Evolutionary conservation across 2,113 vertebrate genomes (phyloP).

Genomic region (Xiphorhynchus elegans): DNA sequence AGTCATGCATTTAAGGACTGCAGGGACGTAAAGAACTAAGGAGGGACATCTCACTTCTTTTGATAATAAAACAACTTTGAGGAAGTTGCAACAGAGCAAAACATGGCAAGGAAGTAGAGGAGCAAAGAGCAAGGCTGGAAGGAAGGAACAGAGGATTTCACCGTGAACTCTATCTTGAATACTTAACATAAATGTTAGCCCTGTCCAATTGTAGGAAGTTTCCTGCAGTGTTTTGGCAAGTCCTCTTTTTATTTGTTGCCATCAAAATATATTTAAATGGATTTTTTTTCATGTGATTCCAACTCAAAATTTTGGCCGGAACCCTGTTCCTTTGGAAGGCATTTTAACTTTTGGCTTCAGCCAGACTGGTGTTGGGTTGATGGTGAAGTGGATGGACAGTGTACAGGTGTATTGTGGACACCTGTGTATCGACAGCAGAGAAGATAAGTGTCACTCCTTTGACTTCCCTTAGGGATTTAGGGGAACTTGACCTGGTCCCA

Average conservation of each 20-base stretch:
- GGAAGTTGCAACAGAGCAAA: neutral
- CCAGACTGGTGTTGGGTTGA: neutral
- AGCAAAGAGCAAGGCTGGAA: neutral
- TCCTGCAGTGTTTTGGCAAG: neutral
- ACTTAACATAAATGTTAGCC: neutral
- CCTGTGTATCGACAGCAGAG: rapidly evolving
- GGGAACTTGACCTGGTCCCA: neutral
- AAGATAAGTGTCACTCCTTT: neutral
- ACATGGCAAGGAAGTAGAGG: neutral
- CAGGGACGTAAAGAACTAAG: neutral
- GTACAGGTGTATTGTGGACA: neutral
- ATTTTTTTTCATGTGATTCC: neutral
- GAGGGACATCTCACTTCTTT: neutral
- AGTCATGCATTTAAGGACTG: neutral
- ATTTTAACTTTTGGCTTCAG: neutral
- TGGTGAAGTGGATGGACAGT: neutral
- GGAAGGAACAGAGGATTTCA: neutral
- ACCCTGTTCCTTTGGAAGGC: neutral
- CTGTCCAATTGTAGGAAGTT: neutral
- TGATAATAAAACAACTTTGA: neutral
- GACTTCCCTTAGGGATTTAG: neutral
- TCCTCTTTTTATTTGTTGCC: neutral
- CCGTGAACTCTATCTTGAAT: neutral
- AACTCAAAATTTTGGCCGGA: neutral
- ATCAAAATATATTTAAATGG: neutral